phyloP scores from a whole-genome alignment of 2,113 vertebrate genomes.

The Ia io region DNA sequence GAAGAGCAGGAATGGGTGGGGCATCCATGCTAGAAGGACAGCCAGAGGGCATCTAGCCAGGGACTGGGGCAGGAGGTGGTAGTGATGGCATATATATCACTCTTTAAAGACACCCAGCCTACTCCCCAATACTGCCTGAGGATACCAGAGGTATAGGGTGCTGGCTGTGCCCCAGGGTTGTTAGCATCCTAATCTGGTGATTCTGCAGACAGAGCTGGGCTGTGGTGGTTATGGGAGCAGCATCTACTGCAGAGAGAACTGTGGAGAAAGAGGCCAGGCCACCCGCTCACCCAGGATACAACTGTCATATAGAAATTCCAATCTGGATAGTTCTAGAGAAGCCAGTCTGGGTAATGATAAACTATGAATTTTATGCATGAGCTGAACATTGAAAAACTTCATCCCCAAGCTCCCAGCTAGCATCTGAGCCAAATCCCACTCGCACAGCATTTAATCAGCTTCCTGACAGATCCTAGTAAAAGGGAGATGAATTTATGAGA shows the following conservation, averaged over 20 bases:
- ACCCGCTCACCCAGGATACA: constrained; percentile 17
- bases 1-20: neutral
- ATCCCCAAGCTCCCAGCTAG: constrained; percentile 69
- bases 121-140: neutral
- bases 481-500: constrained; percentile 76
- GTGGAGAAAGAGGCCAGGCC: constrained; percentile 21
- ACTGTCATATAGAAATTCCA: constrained; percentile 66
- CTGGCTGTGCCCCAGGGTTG: neutral
- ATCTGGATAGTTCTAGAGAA: constrained; percentile 72
- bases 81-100: neutral
- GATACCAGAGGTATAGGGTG: neutral
- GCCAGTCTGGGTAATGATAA: constrained; percentile 72
- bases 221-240: neutral
- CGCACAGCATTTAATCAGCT: constrained; percentile 76
- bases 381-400: constrained; percentile 75
- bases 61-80: neutral
- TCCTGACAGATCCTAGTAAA: constrained; percentile 76
- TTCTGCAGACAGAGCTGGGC: constrained; percentile 11
- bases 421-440: constrained; percentile 78
- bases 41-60: neutral
- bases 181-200: neutral
- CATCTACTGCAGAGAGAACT: constrained; percentile 26
- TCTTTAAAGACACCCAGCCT: neutral
- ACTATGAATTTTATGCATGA: constrained; percentile 78
- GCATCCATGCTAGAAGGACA: neutral